These are phyloP conservation scores for Apodemia mormo DNA, from an alignment of 2,888 invertebrate genomes.

Conservation along the genomic window DNA sequence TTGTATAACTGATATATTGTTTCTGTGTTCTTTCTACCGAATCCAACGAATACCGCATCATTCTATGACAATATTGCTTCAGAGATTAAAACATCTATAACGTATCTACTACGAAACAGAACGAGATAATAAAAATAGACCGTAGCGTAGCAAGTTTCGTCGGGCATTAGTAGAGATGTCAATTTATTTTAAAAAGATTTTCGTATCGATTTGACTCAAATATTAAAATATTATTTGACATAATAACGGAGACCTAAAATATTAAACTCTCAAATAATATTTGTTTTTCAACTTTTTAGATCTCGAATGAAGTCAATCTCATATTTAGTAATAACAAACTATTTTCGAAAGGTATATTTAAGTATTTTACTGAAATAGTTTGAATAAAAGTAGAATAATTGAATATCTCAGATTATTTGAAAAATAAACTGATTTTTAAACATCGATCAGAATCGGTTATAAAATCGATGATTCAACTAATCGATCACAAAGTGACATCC, in stretches of 20 bases:
- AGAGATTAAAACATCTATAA: conserved; percentile 66
- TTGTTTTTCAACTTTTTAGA: too few relatives aligned
- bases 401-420: too few relatives aligned
- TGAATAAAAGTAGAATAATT: too few relatives aligned
- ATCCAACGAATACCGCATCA: conserved; percentile 38
- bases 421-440: too few relatives aligned
- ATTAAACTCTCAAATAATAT: not conserved
- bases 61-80: conserved; percentile 43
- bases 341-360: too few relatives aligned
- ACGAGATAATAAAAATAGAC: conserved; percentile 76
- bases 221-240: not conserved
- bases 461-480: not conserved
- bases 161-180: conserved; percentile 50
- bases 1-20: conserved; percentile 24
- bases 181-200: not conserved
- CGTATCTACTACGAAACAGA: conserved; percentile 56
- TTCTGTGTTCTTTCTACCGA: conserved; percentile 27
- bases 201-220: not conserved
- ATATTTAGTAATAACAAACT: too few relatives aligned
- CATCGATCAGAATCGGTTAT: not conserved
- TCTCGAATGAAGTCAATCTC: too few relatives aligned
- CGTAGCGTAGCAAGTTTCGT: conserved; percentile 72
- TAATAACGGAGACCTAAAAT: not conserved
- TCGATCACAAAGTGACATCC: not conserved
- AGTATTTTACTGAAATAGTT: too few relatives aligned